Conservation (phyloP, 2,797 vertebrate genomes). For the Harpagifer antarcticus region DNA sequence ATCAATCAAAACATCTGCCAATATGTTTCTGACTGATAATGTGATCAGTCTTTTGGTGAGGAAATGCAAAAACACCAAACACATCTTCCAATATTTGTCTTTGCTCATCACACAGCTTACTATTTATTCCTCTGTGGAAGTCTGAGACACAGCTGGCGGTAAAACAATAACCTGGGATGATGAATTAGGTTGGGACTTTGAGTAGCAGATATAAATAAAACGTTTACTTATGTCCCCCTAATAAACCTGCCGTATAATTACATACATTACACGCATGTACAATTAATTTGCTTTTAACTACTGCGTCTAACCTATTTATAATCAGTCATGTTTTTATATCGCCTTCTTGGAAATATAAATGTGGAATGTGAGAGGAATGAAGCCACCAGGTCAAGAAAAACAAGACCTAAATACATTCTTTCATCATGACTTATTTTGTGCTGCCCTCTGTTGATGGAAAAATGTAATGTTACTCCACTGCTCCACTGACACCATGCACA, state of each 20-base stretch:
- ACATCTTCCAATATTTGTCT: constrained; percentile 32
- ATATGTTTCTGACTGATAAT: not conserved
- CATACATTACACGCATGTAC: not conserved
- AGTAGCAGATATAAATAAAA: constrained; percentile 37
- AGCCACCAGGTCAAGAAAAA: constrained; percentile 76
- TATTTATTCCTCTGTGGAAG: constrained; percentile 54
- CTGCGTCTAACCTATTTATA: not conserved
- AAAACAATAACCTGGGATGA: constrained; percentile 38
- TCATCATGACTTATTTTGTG: constrained; percentile 58
- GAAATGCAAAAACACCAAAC: constrained; percentile 1
- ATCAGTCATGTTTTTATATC: not conserved
- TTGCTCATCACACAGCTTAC: constrained; percentile 48
- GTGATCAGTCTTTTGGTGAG: not conserved
- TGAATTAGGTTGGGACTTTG: constrained; percentile 35
- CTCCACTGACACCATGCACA: constrained; percentile 15
- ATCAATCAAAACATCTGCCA: constrained; percentile 19
- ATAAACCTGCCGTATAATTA: constrained; percentile 21
- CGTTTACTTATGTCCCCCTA: constrained; percentile 25
- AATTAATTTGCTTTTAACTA: not conserved
- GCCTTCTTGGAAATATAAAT: not conserved
- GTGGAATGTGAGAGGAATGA: constrained; percentile 35
- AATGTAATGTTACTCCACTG: constrained; percentile 49
- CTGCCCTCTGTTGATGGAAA: constrained; percentile 77
- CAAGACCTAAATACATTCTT: constrained; percentile 59
- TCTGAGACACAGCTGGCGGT: constrained; percentile 46